Base-by-base conservation (phyloP, 2,888 invertebrate genomes). In the Cryptus armator region DNA sequence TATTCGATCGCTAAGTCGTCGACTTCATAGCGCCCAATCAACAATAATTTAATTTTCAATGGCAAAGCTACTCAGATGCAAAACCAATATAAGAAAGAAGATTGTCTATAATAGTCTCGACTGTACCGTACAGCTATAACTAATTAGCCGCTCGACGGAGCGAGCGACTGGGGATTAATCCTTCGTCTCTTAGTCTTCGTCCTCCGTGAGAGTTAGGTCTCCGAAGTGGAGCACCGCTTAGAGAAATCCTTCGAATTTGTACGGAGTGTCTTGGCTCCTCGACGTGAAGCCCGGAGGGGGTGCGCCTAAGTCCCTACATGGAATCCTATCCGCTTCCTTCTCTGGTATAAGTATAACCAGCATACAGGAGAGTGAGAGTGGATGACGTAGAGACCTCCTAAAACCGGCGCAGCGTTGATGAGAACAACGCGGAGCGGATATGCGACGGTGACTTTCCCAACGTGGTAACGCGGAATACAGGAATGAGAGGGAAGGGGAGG, bases 171-270 rank as follows among this genome's bases (percentile, higher is more conserved):
- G 43, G 71, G 48, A 71, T 71, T 85, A 82, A 85, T 85, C 82
- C 82, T 62, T 66, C 51, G 72, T 68, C 51, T 79, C 79, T 82
- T 79, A 67, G 79, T 79, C 85, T 68, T 85, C 86, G 84, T 83
- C 62, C 81, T 77, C 80, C 44, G 70, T 67, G 32, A 29, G 24
- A 78, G 68, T 44, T 68, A 84, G 72, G 62, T 89, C 86, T 84
- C 87, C 87, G 86, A 86, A 75, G 82, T 82, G 80, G 71, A 84
- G 84, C 83, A 74, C 78, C 77, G 78, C 87, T 83, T 75, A 81
- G 86, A 80, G 87, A 87, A 88, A 88, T 88, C 87, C 88, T 87
- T 86, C 89, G 90, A 89, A 90, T 89, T 89, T 88, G 81, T 84
- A 84, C 85, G 72, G 85, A 86, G 81, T 86, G 80, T 66, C 78